Evolutionary conservation across 2,797 vertebrate species (phyloP), one percentile per base, ranked within the genome.

Genomic region (Acipenser oxyrinchus): DNA sequence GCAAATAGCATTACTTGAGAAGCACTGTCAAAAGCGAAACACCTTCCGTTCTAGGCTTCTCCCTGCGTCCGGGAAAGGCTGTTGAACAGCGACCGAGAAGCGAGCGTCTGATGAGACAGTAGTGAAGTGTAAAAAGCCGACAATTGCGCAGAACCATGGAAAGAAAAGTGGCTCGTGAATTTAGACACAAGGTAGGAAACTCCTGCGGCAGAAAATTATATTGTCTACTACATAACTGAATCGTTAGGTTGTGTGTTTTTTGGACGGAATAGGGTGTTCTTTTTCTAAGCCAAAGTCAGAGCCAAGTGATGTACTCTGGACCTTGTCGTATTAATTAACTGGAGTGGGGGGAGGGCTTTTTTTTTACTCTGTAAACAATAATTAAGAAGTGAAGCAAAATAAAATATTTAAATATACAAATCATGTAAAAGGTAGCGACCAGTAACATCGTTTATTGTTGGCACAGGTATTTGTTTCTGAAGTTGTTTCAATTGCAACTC

Each of bases 91-190:
- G 64, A 49, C 15, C 7, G 1, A 6, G 70, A 52, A 49, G 37
- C 61, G 49, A 61, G 53, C 13, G 10, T 48, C 9, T 55, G 11
- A 49, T 0, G 49, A 1, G 6, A 9, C 65, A n/a, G n/a, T n/a
- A n/a, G n/a, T n/a, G n/a, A n/a, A n/a, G n/a, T n/a, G n/a, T n/a
- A n/a, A n/a, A n/a, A n/a, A n/a, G n/a, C n/a, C n/a, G n/a, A n/a
- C n/a, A n/a, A n/a, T n/a, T n/a, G n/a, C n/a, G n/a, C n/a, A 59
- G 53, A 55, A 55, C 59, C 18, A 98, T 98, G 96, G 96, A 99
- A 83, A 87, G 94, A 55, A 93, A 95, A 78, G 94, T 99, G 59
- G 96, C 96, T 71, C 85, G 91, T 1, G 95, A 99, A 81, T 99
- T 99, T 80, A 84, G 95, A 49, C 96, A 96, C 79, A 97, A 97